Percentiles rank a stretch among this genome's conserved stretches.
phyloP scores from a whole-genome alignment of 2,797 vertebrate species.

The Enteromius argenteus region DNA sequence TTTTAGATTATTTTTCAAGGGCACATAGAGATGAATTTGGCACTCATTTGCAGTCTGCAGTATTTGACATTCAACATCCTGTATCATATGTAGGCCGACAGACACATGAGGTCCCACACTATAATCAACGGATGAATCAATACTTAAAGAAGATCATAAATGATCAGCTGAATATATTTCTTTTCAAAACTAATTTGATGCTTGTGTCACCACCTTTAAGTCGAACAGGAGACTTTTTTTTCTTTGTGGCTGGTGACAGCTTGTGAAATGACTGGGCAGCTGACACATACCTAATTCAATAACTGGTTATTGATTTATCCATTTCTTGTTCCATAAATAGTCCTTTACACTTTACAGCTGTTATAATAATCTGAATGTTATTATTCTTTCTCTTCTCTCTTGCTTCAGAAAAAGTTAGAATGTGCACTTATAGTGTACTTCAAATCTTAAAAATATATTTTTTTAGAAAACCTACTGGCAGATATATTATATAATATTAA shows the following conservation, averaged over 20 bases:
- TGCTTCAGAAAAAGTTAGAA: not conserved
- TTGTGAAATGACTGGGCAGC: not conserved
- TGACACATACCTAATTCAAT: not conserved
- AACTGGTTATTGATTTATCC: not conserved
- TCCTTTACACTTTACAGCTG: not conserved
- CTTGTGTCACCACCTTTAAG: not conserved
- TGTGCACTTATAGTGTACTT: not conserved
- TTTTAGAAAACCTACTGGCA: not conserved
- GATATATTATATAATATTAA: not conserved
- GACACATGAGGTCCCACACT: not conserved
- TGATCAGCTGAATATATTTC: not conserved
- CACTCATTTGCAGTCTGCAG: not conserved
- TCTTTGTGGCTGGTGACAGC: not conserved
- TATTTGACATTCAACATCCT: conserved; percentile 26
- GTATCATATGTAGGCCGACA: not conserved
- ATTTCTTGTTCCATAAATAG: not conserved
- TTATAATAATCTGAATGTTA: not conserved
- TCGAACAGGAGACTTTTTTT: not conserved
- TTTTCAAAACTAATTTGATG: not conserved
- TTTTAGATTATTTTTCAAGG: not conserved
- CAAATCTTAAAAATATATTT: not conserved
- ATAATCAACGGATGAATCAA: not conserved
- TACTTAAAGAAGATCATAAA: not conserved
- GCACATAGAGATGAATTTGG: not conserved
- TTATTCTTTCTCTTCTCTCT: not conserved